phyloP scores from a whole-genome alignment of 1,140 invertebrate genomes.

The Dendrolimus punctatus region DNA sequence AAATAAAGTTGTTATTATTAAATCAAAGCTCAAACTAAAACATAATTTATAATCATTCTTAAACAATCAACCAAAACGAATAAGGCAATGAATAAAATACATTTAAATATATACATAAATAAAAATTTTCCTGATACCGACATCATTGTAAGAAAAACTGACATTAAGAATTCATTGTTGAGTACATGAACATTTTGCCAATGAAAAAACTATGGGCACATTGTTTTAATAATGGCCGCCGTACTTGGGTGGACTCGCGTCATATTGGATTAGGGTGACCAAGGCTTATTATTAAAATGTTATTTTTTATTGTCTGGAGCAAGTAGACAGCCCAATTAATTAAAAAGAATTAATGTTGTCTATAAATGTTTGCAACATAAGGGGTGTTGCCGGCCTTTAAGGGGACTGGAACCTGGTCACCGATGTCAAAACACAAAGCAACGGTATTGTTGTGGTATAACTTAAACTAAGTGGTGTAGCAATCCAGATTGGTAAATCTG shows the following conservation, averaged over 20 bases:
- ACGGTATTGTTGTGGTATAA: too few relatives aligned
- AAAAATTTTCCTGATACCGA: constrained; percentile 27
- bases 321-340: too few relatives aligned
- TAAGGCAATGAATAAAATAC: neutral
- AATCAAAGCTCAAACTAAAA: too few relatives aligned
- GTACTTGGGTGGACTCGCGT: constrained; percentile 41
- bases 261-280: constrained; percentile 37
- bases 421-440: too few relatives aligned
- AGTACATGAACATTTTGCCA: constrained; percentile 44
- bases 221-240: constrained; percentile 52
- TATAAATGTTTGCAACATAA: too few relatives aligned
- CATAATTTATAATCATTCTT: neutral
- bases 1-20: too few relatives aligned
- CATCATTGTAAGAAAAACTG: constrained; percentile 29
- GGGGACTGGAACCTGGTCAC: too few relatives aligned
- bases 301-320: constrained; percentile 1
- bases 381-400: too few relatives aligned
- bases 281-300: neutral
- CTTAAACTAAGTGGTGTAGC: too few relatives aligned
- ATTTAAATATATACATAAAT: neutral
- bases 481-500: too few relatives aligned
- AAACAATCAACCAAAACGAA: neutral
- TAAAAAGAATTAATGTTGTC: too few relatives aligned
- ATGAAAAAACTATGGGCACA: constrained; percentile 38
- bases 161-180: constrained; percentile 42